phyloP scores from a whole-genome alignment of 2,113 vertebrate genomes.

The Caranx melampygus region DNA sequence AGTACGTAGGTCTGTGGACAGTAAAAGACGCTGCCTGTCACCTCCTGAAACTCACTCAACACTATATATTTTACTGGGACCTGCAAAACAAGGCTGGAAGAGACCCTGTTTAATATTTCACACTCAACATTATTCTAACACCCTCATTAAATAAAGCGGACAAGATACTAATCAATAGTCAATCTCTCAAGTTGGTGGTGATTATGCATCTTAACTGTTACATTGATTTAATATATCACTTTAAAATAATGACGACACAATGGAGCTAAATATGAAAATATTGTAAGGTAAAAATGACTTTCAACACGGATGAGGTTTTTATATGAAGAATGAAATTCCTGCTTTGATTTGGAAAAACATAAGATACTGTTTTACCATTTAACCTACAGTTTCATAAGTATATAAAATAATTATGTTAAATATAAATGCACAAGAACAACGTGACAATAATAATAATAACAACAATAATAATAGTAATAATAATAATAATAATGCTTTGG shows the following conservation, averaged over 20 bases:
- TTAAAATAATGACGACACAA: not conserved
- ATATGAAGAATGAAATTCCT: not conserved
- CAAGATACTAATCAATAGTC: not conserved
- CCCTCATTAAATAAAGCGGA: not conserved
- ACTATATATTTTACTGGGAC: constrained; percentile 1
- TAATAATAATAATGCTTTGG: not conserved
- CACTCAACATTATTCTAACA: not conserved
- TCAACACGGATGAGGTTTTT: not conserved
- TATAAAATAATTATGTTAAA: not conserved
- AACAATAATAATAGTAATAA: constrained; percentile 3
- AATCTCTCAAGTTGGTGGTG: not conserved
- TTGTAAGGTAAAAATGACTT: not conserved
- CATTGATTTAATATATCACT: not conserved
- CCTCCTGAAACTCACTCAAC: not conserved
- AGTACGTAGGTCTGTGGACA: constrained; percentile 34
- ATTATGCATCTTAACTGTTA: not conserved
- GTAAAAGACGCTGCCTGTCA: constrained; percentile 20
- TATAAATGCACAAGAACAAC: not conserved
- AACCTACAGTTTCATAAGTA: not conserved
- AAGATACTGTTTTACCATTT: not conserved
- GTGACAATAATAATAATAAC: not conserved
- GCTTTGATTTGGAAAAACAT: not conserved
- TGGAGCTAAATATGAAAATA: not conserved
- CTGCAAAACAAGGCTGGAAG: not conserved
- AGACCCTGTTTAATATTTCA: not conserved